A percentile compares a stretch with the other conserved stretches of the same genome.
Conservation (phyloP, 2,113 vertebrate genomes). For the Etheostoma spectabile region DNA sequence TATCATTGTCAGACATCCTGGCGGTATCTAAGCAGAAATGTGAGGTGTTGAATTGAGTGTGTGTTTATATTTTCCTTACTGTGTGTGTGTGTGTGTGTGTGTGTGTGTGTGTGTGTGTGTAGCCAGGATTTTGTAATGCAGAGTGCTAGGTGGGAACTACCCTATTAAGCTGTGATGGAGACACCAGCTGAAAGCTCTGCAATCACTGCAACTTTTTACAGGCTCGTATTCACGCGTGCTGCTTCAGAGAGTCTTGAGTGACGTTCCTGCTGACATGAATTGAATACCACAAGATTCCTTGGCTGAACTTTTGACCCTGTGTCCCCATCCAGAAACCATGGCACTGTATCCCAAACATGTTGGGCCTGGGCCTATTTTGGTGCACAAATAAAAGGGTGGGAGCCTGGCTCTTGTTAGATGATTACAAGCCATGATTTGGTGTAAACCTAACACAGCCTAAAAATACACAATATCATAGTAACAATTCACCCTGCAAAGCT, state of each 20-base stretch:
- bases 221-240: constrained; percentile 26
- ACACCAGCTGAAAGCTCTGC: constrained; percentile 68
- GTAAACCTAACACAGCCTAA: constrained; percentile 51
- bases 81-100: constrained; percentile 5
- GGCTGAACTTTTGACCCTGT: constrained; percentile 79
- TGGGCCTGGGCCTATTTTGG: constrained; percentile 59
- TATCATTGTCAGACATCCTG: constrained; percentile 46
- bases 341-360: constrained; percentile 49
- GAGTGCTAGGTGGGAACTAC: constrained; percentile 53
- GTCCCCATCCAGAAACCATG: constrained; percentile 68
- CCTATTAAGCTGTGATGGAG: constrained; percentile 59
- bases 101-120: constrained; percentile 15
- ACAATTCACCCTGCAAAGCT: constrained; percentile 62
- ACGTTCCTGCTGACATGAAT: constrained; percentile 78
- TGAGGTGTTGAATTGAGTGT: constrained; percentile 11
- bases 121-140: constrained; percentile 31
- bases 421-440: constrained; percentile 65
- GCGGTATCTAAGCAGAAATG: constrained; percentile 17
- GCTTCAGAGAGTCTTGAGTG: constrained; percentile 49
- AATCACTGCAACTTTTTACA: constrained; percentile 60
- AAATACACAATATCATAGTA: constrained; percentile 67
- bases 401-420: constrained; percentile 37
- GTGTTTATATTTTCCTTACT: constrained; percentile 33
- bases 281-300: constrained; percentile 78
- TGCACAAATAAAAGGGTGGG: constrained; percentile 70